Conservation (phyloP, 2,113 vertebrate genomes). For the Upupa epops region DNA sequence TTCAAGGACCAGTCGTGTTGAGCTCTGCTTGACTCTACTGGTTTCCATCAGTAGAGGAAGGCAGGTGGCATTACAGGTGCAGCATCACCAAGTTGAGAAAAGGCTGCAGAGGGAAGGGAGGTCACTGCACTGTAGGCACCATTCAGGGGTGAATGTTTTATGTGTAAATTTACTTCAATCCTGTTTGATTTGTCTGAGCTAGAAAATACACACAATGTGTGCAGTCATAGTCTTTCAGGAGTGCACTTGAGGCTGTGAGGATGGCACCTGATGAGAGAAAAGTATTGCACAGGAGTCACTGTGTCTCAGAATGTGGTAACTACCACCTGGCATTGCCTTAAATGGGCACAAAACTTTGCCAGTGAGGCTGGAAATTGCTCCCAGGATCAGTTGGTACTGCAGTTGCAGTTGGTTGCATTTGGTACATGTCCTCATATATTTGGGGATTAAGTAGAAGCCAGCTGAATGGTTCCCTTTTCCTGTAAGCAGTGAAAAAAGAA, state of each 20-base stretch:
- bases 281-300: rapidly evolving
- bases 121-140: neutral
- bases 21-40: neutral
- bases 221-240: neutral
- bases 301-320: neutral
- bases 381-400: too few species aligned
- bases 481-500: neutral
- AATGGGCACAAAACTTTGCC: neutral
- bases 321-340: neutral
- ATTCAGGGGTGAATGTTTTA: neutral
- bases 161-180: neutral
- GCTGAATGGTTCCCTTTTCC: neutral
- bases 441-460: neutral
- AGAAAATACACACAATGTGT: neutral
- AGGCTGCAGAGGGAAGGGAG: neutral
- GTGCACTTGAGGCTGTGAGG: neutral
- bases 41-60: neutral
- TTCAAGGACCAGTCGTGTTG: neutral
- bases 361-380: neutral
- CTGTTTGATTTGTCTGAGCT: neutral
- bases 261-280: neutral
- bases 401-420: neutral
- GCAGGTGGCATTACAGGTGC: neutral
- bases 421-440: rapidly evolving
- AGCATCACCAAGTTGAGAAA: neutral